phyloP scores from a whole-genome alignment of 2,888 invertebrate species.

The Pseudanteris insignis region DNA sequence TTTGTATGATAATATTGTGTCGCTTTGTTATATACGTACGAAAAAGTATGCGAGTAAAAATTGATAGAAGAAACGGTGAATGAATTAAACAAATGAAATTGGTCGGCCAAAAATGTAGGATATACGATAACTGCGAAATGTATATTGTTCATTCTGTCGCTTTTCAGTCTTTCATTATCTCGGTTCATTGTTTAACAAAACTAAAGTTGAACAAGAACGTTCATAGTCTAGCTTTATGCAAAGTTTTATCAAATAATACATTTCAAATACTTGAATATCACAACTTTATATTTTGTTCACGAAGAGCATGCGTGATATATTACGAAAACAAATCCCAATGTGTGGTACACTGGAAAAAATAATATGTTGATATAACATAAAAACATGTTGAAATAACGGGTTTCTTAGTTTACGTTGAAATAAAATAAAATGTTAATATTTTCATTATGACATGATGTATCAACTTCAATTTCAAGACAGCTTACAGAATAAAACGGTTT shows the following conservation, averaged over 20 bases:
- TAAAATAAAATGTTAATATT: too few species aligned
- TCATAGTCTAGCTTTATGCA: conserved; percentile 20
- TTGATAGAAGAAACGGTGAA: conserved; percentile 1
- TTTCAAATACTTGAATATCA: conserved; percentile 19
- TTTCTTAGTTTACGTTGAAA: too few species aligned
- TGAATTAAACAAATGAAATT: conserved; percentile 12
- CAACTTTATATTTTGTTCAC: conserved; percentile 11
- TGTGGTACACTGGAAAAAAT: too few species aligned
- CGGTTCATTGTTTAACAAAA: conserved; percentile 29
- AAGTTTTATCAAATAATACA: conserved; percentile 21
- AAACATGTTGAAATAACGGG: too few species aligned
- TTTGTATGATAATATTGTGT: background rate
- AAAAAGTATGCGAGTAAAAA: background rate
- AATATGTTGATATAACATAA: too few species aligned
- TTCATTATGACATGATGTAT: too few species aligned
- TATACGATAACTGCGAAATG: conserved; percentile 15
- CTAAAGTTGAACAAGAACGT: conserved; percentile 34
- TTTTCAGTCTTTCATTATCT: conserved; percentile 22
- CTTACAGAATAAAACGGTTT: too few species aligned
- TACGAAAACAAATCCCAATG: too few species aligned
- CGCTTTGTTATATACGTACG: background rate
- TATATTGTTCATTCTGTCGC: conserved; percentile 20
- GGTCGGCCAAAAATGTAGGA: conserved; percentile 1
- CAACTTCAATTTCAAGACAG: too few species aligned
- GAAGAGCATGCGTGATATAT: conserved; percentile 4